Base-by-base conservation (phyloP, 2,797 vertebrate genomes). In the Paratrypauchen microcephalus region DNA sequence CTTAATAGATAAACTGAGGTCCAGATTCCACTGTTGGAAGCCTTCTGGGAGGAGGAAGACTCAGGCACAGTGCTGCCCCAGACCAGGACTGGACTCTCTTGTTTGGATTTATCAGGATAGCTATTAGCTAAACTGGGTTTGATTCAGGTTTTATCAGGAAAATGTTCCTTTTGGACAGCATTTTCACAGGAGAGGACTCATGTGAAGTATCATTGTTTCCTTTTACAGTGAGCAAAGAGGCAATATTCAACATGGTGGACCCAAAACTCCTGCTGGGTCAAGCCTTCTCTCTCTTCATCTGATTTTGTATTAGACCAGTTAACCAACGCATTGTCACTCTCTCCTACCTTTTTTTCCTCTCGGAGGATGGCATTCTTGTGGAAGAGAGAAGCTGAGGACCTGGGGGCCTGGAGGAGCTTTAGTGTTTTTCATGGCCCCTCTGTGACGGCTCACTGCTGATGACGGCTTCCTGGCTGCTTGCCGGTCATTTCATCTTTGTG, bases 1-100 rank as follows among this genome's bases (percentile, higher is more conserved):
- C 78, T 93, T 96, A 79, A 99, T 98, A 63, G 96, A 97, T 71
- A 96, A 30, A 83, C 97, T 99, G n/a, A 99, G 94, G 82, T 95
- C 94, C 74, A 97, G 91, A 88, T 99, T 99, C 84, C 98, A 94
- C 78, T 96, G 94, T 65, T 96, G 94, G 80, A 99, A 99, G 87
- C 98, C 95, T 12, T 97, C 95, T 0, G 97, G 96, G 56, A 77
- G 32, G 88, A 85, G 69, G 88, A 72, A 0, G 93, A 86, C 55
- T 96, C 95, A 2, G 94, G 83, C 77, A 94, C 90, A 0, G 92
- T 88, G 70, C 89, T 86, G 0, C 81, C 93, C 69, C 30, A 98
- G 90, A 24, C 97, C 96, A 0, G 96, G 97, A 0, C 30, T 32
- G 96, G 97, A 67, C 67, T 56, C 72, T 78, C 2, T 72, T 89